phyloP scores from a whole-genome alignment of 1,140 invertebrate species.

The Orius laevigatus region DNA sequence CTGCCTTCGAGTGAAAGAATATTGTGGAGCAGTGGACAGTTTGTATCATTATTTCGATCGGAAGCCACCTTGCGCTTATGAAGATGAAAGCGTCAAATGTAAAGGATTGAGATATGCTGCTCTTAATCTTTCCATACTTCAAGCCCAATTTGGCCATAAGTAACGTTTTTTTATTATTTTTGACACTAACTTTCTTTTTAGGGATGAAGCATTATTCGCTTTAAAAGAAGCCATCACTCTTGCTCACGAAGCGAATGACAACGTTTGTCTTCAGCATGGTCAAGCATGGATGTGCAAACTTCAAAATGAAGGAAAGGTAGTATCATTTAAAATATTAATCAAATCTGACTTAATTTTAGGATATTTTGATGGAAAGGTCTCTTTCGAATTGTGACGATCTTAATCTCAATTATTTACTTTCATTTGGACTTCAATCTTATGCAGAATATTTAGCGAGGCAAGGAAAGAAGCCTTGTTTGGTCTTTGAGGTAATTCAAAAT shows the following conservation, averaged over 20 bases:
- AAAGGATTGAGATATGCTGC: constrained; percentile 74
- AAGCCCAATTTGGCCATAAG: constrained; percentile 73
- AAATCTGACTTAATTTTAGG: constrained; percentile 19
- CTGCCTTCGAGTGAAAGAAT: constrained; percentile 70
- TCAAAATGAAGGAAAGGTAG: constrained; percentile 30
- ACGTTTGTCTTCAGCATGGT: constrained; percentile 68
- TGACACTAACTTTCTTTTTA: constrained; percentile 23
- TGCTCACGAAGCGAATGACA: constrained; percentile 75
- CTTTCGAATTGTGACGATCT: constrained; percentile 41
- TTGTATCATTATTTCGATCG: constrained; percentile 75
- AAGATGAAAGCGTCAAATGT: constrained; percentile 40
- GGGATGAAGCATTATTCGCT: constrained; percentile 56
- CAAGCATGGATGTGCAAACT: constrained; percentile 62
- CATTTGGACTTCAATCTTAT: constrained; percentile 42
- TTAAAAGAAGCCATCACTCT: constrained; percentile 70
- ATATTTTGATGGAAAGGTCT: constrained; percentile 37
- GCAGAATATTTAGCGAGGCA: constrained; percentile 31
- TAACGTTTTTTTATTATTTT: constrained; percentile 29
- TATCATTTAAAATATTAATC: constrained; percentile 21
- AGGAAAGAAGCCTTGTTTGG: constrained; percentile 26
- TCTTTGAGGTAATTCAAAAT: constrained; percentile 33
- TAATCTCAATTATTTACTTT: constrained; percentile 41
- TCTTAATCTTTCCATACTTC: constrained; percentile 71
- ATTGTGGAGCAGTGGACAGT: constrained; percentile 65
- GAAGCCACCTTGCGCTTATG: constrained; percentile 31